Base-by-base conservation (phyloP, 2,888 invertebrate species). In the Subacronicta megacephala region DNA sequence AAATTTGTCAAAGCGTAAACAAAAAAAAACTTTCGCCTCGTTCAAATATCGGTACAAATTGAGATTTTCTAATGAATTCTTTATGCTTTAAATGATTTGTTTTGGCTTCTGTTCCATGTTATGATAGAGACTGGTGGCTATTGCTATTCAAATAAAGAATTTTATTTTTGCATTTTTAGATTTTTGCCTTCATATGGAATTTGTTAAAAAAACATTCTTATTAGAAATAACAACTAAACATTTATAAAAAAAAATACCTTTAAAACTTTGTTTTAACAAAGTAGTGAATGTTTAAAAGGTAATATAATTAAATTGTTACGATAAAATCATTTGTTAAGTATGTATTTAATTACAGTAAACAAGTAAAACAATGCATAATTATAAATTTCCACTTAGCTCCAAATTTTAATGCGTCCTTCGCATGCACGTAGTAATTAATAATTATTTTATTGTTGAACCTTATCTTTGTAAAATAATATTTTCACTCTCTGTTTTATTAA, bases 1-100 rank as follows among this genome's bases (percentile, higher is more conserved):
- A n/a, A n/a, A n/a, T n/a, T 61, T 45, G 45, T 61, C 62, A 61
- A 62, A 59, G 49, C 16, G 57, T 31, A 37, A 49, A 55, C 44
- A 58, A 53, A 60, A 65, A 58, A 72, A 52, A 38, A 75, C 76
- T 75, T 74, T 74, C 65, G 55, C 49, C 46, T 56, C 37, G 23
- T 63, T 54, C 38, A 57, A 66, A 57, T 50, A 62, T 70, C 56
- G 40, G 54, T 45, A 47, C 43, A 7, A 65, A 71, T 64, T 51
- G 55, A 13, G 17, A 50, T 62, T 72, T 66, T 54, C 43, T 62
- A 75, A 72, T 56, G 55, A 75, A 66, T 71, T 75, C 37, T 71
- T 41, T 59, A 61, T 46, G 62, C 44, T 62, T 36, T 33, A 38
- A 43, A 43, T 52, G 43, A 69, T 73, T 72, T 47, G 56, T 23